Evolutionary conservation across 1,140 invertebrate genomes (phyloP), one percentile per base, ranked within the genome.

Genomic region (Aradophagus sp.): DNA sequence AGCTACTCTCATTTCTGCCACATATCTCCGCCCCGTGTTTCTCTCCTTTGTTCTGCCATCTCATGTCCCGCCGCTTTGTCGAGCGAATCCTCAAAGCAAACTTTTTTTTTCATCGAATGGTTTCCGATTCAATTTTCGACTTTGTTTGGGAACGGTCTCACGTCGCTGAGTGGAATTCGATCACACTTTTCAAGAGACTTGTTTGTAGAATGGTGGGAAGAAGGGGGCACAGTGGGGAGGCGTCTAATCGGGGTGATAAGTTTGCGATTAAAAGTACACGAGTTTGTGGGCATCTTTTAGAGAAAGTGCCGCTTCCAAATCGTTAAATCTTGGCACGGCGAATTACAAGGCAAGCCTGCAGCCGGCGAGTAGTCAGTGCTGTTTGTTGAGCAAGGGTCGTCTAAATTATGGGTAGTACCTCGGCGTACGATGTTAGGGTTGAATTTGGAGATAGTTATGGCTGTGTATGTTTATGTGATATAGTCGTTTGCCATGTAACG

Each of bases 241-340:
- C 29, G 45, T 19, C 19, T 39, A 39, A 52, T 38, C 34, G 35
- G 5, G 15, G 20, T 7, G 39, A 19, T 23, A 11, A 12, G 1
- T 36, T 32, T 35, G 26, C 16, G 34, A 53, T 44, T 53, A 48
- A 20, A 50, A 42, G 34, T 27, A 50, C 32, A 66, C 23, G 36
- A 5, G 26, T 56, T 35, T 31, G 52, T 36, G 62, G 45, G 16
- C 29, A 42, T 52, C 23, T 41, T 68, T 68, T 45, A 39, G 19
- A n/a, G 53, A 68, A 68, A 59, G 41, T 59, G 47, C 34, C 63
- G 53, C 29, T 68, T 68, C 55, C 55, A 68, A 53, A 59, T 48
- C 48, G 55, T 69, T 69, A 69, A 69, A 69, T 69, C 66, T 62
- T n/a, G 58, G 44, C 58, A 52, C 36, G 16, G 20, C 17, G 35